phyloP scores from a whole-genome alignment of 2,113 vertebrate species.

The Corythornis cristatus region DNA sequence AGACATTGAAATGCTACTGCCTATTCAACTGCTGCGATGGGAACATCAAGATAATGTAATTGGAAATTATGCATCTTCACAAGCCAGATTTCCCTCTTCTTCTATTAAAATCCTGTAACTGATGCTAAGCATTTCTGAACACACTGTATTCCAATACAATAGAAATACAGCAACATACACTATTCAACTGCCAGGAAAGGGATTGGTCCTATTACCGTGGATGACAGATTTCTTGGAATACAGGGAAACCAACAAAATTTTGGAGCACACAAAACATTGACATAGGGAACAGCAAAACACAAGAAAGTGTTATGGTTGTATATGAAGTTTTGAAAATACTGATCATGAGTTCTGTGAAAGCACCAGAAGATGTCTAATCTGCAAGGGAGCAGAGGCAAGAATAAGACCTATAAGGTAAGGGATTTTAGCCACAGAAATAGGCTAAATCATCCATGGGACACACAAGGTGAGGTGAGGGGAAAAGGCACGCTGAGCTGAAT shows the following conservation, averaged over 20 bases:
- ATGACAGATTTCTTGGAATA: neutral
- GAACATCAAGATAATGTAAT: neutral
- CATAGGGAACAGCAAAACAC: neutral
- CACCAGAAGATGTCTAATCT: neutral
- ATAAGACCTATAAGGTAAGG: neutral
- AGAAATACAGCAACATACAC: neutral
- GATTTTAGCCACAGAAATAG: neutral
- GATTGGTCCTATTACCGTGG: neutral
- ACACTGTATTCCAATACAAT: neutral
- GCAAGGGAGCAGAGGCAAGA: neutral
- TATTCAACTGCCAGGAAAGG: neutral
- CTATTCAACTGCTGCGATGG: neutral
- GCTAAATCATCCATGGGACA: neutral
- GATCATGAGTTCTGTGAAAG: fast-evolving
- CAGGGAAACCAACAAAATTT: neutral
- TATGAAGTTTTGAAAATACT: neutral
- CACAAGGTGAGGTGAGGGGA: neutral
- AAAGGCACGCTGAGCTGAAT: neutral
- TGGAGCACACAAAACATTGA: neutral
- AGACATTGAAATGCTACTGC: neutral
- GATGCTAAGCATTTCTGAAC: neutral
- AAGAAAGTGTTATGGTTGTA: neutral
- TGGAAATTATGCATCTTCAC: neutral
- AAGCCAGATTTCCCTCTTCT: neutral
- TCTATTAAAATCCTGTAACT: neutral